A percentile compares a stretch with the other conserved stretches of the same genome.
Conservation (phyloP, 2,113 vertebrate species). For the Datnioides undecimradiatus region DNA sequence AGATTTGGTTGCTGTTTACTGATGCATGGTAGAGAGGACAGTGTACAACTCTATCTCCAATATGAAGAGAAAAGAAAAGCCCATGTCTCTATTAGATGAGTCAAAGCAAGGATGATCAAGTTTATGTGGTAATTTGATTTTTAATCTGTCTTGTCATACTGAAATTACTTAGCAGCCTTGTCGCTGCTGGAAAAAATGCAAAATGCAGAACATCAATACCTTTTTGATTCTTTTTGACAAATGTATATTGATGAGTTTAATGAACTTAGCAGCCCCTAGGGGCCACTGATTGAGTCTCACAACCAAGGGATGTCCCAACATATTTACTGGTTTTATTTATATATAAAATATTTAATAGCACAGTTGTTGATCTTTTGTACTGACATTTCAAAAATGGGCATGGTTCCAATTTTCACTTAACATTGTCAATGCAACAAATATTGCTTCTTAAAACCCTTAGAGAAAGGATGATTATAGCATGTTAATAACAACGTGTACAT, state of each 20-base stretch:
- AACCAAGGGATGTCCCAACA: not conserved
- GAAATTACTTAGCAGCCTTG: not conserved
- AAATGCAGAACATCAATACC: too few species aligned
- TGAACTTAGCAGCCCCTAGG: not conserved
- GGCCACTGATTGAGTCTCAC: not conserved
- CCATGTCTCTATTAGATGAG: not conserved
- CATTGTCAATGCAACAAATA: not conserved
- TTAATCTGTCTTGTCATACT: not conserved
- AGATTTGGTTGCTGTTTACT: conserved; percentile 23
- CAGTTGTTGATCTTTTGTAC: too few species aligned
- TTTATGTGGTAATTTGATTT: not conserved
- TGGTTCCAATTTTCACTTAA: too few species aligned
- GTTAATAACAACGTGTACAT: too few species aligned
- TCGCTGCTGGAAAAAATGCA: not conserved
- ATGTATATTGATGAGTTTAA: not conserved
- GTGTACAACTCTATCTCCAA: not conserved
- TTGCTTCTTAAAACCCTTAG: not conserved
- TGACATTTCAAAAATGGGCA: too few species aligned
- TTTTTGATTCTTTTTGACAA: not conserved
- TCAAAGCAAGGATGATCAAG: not conserved
- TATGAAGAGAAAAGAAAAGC: conserved; percentile 10
- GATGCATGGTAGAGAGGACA: conserved; percentile 3
- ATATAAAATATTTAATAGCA: too few species aligned
- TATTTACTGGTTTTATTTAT: not conserved
- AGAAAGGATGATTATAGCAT: not conserved